Evolutionary conservation across 2,888 invertebrate species (phyloP), one percentile per base, ranked within the genome.

Genomic region (Pachycephus smyrnensis): DNA sequence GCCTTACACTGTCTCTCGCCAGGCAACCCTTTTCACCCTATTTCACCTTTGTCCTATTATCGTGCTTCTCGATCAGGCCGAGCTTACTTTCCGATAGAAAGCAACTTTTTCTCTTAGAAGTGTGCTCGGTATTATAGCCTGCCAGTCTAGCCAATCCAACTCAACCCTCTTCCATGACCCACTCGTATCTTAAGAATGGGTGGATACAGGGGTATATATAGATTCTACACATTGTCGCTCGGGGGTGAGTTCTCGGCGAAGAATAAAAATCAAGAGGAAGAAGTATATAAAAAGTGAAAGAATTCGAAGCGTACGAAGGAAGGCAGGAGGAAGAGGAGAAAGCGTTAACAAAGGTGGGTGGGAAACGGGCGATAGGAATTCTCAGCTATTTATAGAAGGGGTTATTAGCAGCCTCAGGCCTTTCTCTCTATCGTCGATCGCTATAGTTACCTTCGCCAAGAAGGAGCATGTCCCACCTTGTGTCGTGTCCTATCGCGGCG

Each of bases 61-160:
- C 71, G 31, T 12, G 12, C 71, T 71, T 71, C 31, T 31, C 30
- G 71, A 71, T 71, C 71, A 33, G 31, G 31, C 31, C 71, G 55
- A 71, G 71, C 71, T 71, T 31, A 71, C 15, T 71, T 71, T 33
- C 12, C 71, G 31, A 31, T 71, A 71, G 12, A 71, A 77, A 76
- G 79, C 55, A 71, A 78, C 69, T 69, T 76, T 79, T 79, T 77
- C 77, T 75, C 73, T 68, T 71, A 68, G 73, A 77, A 82, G 82
- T 81, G 77, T 76, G 75, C 77, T 80, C 80, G 75, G 77, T 77
- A 82, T 82, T 79, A 81, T 79, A 81, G 80, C 35, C 77, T 80
- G 73, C 71, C 77, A 77, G 76, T 69, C 78, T 75, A 69, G 80
- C 71, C 71, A 31, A 31, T 33, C 15, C 71, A 23, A 4, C 71